These are phyloP conservation scores for Microctenopoma lineatum DNA, from an alignment of 2,797 vertebrate genomes.

Conservation along the genomic window DNA sequence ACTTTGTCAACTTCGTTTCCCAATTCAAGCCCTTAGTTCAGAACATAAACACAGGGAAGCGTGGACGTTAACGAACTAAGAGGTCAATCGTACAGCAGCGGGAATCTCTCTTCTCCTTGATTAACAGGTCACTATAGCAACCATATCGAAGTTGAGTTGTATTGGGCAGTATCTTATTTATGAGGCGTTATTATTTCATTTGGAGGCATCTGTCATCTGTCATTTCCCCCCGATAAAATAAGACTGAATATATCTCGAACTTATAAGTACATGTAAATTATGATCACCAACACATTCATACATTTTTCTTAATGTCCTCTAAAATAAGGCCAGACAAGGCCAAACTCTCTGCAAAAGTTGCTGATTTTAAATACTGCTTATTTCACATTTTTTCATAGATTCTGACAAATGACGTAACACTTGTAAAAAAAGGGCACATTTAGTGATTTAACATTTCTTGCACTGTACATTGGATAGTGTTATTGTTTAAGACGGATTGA, in stretches of 20 bases:
- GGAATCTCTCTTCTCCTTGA: not conserved
- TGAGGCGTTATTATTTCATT: not conserved
- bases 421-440: constrained; percentile 28
- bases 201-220: not conserved
- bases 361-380: constrained; percentile 23
- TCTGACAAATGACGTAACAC: constrained; percentile 11
- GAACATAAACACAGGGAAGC: not conserved
- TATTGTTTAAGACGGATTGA: constrained; percentile 18
- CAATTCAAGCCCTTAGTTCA: not conserved
- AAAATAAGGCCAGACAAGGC: not conserved
- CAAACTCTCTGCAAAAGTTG: constrained; percentile 2
- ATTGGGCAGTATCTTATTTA: constrained; percentile 6
- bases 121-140: not conserved
- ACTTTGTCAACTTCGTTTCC: not conserved
- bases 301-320: not conserved
- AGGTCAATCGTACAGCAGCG: not conserved
- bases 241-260: not conserved
- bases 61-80: not conserved
- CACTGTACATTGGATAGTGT: constrained; percentile 35
- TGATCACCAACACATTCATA: not conserved
- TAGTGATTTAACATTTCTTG: constrained; percentile 8
- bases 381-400: constrained; percentile 7
- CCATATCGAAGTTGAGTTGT: constrained; percentile 6
- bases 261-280: too few relatives aligned
- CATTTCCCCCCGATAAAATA: constrained; percentile 5